Evolutionary conservation across 2,888 invertebrate species (phyloP), one percentile per base, ranked within the genome.

Genomic region (Cyclophora punctaria): DNA sequence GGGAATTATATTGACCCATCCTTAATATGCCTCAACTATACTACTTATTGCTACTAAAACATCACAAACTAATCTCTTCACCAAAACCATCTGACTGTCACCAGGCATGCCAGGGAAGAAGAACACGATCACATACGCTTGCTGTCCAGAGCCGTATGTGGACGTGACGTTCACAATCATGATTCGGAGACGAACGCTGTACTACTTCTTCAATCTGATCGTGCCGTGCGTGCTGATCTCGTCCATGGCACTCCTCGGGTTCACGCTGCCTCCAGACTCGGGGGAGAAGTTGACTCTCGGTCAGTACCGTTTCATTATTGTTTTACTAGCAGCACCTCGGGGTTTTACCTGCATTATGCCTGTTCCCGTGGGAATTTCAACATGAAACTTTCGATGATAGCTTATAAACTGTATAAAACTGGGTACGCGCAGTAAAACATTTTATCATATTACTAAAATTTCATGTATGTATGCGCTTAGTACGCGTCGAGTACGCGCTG

Each of bases 151-250:
- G 83, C 96, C 97, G 50, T 96, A 97, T 89, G 94, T 98, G 66
- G 97, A 98, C 79, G 95, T 99, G 58, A 98, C 98, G 42, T 99
- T 98, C 89, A 96, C 96, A 65, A 97, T 99, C 82, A 96, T 96
- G 90, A 97, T 99, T 74, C 92, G 98, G 67, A 92, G 99, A 78
- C 92, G 98, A 74, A 98, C 98, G 47, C 91, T 99, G 72, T 99
- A 98, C 92, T 99, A 99, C 91, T 98, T 98, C 90, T 98, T 99
- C 93, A 99, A 99, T 91, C 93, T 99, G 86, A 98, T 99, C 86
- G 97, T 99, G 75, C 99, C 99, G 67, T 98, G 98, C 85, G 97
- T 99, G 75, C 93, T 99, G 75, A 99, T 99, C 82, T 97, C 98
- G 60, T 97, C 98, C 66, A 98, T 99, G 96, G 98, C 98, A 66